Conservation (phyloP, 2,888 invertebrate genomes). For the Campoplex capitator region DNA sequence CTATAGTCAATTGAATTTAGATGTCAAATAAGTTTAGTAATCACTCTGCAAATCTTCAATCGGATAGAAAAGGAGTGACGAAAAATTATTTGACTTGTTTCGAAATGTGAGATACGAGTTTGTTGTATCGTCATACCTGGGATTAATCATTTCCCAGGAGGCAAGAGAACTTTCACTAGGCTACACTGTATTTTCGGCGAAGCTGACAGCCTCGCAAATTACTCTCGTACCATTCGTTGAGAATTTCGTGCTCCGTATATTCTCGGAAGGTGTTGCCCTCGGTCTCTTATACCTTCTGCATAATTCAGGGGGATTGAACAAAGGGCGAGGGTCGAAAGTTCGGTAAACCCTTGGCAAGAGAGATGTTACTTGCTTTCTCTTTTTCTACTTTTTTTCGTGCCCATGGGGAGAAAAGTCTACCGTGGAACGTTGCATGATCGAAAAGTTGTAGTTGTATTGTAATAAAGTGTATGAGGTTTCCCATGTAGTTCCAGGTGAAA, state of each 20-base stretch:
- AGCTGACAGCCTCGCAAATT: conserved; percentile 41
- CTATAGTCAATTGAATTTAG: neutral
- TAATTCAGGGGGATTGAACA: conserved; percentile 46
- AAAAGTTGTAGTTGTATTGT: conserved; percentile 1
- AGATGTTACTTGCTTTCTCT: conserved; percentile 1
- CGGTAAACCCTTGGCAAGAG: conserved; percentile 31
- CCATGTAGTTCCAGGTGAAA: neutral
- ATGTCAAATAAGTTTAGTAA: neutral
- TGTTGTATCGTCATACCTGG: neutral
- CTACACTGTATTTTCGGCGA: conserved; percentile 30
- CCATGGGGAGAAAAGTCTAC: conserved; percentile 31
- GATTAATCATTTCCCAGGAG: conserved; percentile 46
- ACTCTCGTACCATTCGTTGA: conserved; percentile 38
- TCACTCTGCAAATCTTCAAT: neutral
- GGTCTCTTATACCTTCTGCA: conserved; percentile 39
- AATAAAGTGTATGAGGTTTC: neutral
- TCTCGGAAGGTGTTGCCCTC: conserved; percentile 37
- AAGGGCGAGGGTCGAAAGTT: conserved; percentile 34
- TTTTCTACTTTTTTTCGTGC: conserved; percentile 11
- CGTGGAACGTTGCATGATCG: neutral
- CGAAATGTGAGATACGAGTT: conserved; percentile 1
- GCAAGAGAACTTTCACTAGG: neutral
- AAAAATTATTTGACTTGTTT: neutral
- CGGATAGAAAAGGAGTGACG: neutral
- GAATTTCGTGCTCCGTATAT: conserved; percentile 35